Percentiles rank a stretch among this genome's conserved stretches.
Evolutionary conservation across 2,888 invertebrate genomes (phyloP).

Genomic region (Athrips mouffetella): DNA sequence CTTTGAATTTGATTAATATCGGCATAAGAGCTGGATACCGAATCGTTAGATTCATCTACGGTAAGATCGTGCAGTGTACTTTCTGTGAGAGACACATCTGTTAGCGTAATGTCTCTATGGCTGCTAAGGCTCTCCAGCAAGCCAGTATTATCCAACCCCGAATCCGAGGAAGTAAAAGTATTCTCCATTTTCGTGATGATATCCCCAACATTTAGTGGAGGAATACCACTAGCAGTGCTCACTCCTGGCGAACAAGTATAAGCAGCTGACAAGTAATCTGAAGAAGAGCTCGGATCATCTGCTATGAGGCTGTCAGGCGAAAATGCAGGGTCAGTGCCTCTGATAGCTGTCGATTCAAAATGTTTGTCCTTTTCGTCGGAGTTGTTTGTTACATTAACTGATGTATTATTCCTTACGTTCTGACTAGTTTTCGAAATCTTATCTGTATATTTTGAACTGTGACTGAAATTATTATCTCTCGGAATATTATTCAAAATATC

Average conservation of each 20-base stretch:
- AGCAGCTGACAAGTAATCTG: constrained; percentile 65
- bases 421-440: constrained; percentile 29
- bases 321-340: constrained; percentile 42
- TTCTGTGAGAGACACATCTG: constrained; percentile 63
- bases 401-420: background rate
- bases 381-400: background rate
- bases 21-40: constrained; percentile 35
- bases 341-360: constrained; percentile 27
- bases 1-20: constrained; percentile 36
- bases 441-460: constrained; percentile 26
- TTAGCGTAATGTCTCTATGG: constrained; percentile 58
- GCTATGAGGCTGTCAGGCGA: constrained; percentile 64
- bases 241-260: constrained; percentile 54
- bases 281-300: constrained; percentile 64
- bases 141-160: constrained; percentile 67
- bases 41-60: constrained; percentile 46
- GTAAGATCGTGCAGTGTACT: constrained; percentile 61
- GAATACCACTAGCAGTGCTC: constrained; percentile 36
- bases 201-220: constrained; percentile 52
- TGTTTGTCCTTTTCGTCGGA: background rate
- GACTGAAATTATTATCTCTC: constrained; percentile 31
- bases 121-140: constrained; percentile 57
- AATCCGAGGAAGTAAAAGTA: constrained; percentile 62
- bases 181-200: constrained; percentile 59
- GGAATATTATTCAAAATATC: constrained; percentile 49